Percentiles rank a stretch among this genome's conserved stretches.
These are phyloP conservation scores for Poeciliopsis paucimaculata DNA, from an alignment of 2,797 vertebrate genomes.

Conservation along the genomic window DNA sequence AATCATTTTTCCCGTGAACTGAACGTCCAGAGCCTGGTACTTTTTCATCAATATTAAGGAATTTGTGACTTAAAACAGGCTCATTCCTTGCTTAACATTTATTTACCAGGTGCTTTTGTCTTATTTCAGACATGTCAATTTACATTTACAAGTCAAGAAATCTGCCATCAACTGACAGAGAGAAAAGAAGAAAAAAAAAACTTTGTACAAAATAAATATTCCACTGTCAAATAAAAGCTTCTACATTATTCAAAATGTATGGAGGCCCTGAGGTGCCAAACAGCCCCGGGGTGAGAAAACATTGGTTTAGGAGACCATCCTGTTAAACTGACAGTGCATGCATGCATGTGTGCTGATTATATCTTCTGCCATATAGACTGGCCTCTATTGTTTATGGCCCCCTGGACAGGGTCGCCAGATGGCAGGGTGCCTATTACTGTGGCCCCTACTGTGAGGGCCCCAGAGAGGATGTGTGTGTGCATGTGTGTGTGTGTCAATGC, in stretches of 20 bases:
- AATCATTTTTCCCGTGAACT: no score
- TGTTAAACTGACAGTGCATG: slow-evolving; percentile 49
- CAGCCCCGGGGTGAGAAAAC: slow-evolving; percentile 73
- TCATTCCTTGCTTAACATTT: no score
- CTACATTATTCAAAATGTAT: slow-evolving; percentile 63
- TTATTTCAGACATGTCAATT: no score
- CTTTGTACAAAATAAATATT: slow-evolving; percentile 1
- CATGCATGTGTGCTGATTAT: slow-evolving; percentile 46
- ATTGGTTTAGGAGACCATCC: slow-evolving; percentile 66
- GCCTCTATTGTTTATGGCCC: slow-evolving; percentile 74
- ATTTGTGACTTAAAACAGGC: no score
- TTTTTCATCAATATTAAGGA: no score
- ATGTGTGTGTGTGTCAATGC: slow-evolving; percentile 38
- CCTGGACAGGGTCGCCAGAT: slow-evolving; percentile 79
- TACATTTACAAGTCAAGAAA: no score
- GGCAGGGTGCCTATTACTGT: slow-evolving; percentile 78
- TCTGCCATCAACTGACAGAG: no score
- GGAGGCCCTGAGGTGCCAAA: slow-evolving; percentile 32
- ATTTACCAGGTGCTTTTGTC: no score
- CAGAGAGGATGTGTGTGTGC: slow-evolving; percentile 50
- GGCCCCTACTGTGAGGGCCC: slow-evolving; percentile 74
- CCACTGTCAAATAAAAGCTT: slow-evolving; percentile 37
- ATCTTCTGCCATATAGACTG: slow-evolving; percentile 65
- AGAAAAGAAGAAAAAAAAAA: slow-evolving; percentile 9
- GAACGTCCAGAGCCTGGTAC: no score